Base-by-base conservation (phyloP, 1,140 invertebrate species). In the Tribolium madens region DNA sequence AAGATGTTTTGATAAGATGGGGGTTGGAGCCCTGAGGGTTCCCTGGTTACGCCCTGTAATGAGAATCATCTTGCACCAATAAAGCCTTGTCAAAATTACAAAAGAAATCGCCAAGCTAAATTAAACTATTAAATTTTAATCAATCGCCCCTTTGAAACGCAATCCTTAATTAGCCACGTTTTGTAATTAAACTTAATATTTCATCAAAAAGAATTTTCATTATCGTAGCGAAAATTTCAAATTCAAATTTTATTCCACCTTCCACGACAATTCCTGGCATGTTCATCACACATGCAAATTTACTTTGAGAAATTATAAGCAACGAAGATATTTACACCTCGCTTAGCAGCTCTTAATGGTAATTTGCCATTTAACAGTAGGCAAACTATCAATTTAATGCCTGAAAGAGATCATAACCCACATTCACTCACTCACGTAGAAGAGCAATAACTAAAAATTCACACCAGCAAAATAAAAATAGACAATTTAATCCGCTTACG, bases 91-190 rank as follows among this genome's bases (percentile, higher is more conserved):
- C 18, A 57, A 57, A 57, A 57, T 57, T 26, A 18, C 17, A 18
- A 21, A 57, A 18, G 17, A 57, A 57, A 17, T 57, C n/a, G 46
- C 1, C 15, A 14, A 12, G n/a, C 48, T 50, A 50, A 50, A 57
- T 57, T 57, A 21, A 57, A 57, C 52, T 57, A 57, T 57, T 26
- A 57, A 57, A 57, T 21, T 57, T 57, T 57, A 57, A 57, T 57
- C 52, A 57, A 21, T 57, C 7, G 14, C 6, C 13, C 4, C 14
- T 57, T 57, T 57, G 52, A 21, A 52, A 52, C 50, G 50, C 50
- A 52, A 57, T 26, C 52, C 15, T n/a, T 26, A 57, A 26, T 57
- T 57, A 57, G 15, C 18, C 7, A 21, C 18, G 15, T 57, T 57
- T 57, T 57, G 18, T 57, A 57, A 57, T 57, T 57, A 18, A 57